Percentiles rank a stretch among this genome's conserved stretches.
phyloP scores from a whole-genome alignment of 2,113 vertebrate species.

The Calonectris borealis region DNA sequence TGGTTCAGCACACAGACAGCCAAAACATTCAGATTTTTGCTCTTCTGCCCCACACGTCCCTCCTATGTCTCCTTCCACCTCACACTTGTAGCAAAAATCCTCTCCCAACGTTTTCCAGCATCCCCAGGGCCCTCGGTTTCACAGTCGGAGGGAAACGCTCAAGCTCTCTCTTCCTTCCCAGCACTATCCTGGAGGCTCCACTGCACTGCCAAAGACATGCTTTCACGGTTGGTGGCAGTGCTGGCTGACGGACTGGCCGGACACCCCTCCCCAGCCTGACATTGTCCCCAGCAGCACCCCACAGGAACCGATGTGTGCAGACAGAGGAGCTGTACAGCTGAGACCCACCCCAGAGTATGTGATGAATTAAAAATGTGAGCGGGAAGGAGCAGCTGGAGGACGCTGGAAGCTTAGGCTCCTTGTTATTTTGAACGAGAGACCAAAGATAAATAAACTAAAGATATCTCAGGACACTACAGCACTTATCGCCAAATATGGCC shows the following conservation, averaged over 20 bases:
- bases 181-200: neutral
- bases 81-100: neutral
- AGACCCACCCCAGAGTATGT: neutral
- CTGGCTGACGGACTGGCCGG: neutral
- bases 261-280: neutral
- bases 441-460: neutral
- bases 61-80: neutral
- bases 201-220: rapidly evolving
- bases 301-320: neutral
- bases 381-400: neutral
- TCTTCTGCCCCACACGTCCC: no score
- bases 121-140: neutral
- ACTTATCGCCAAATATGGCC: neutral
- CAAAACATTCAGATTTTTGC: neutral
- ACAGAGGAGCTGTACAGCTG: rapidly evolving
- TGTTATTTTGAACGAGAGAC: neutral
- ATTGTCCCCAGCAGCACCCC: rapidly evolving
- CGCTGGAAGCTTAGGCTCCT: neutral
- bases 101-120: no score
- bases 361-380: rapidly evolving
- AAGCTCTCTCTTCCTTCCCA: neutral
- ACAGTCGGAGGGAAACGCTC: rapidly evolving
- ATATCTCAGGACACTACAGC: neutral
- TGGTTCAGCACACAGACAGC: neutral
- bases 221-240: neutral